These are phyloP conservation scores for Tapirus indicus DNA, from an alignment of 2,797 vertebrate genomes.

Conservation along the genomic window DNA sequence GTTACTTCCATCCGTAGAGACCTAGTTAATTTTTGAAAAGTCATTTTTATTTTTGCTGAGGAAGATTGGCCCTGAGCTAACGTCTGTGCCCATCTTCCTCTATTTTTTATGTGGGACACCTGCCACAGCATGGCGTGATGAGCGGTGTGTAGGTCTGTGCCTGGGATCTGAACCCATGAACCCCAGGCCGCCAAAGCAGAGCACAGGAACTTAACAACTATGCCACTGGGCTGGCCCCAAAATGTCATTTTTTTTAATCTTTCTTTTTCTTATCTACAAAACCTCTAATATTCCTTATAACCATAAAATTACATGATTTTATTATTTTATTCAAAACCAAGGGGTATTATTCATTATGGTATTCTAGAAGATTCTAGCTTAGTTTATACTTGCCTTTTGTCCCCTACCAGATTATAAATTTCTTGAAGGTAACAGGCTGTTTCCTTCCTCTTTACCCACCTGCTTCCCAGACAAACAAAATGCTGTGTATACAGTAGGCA, in stretches of 20 bases:
- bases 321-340: slow-evolving; percentile 31
- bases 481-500: not conserved
- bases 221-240: not conserved
- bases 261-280: slow-evolving; percentile 16
- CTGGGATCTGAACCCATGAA: too few species aligned
- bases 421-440: not conserved
- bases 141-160: too few species aligned
- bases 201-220: too few species aligned
- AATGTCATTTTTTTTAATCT: not conserved
- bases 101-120: too few species aligned
- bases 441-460: not conserved
- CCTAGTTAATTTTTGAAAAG: slow-evolving; percentile 49
- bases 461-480: slow-evolving; percentile 27
- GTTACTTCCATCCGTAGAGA: not conserved
- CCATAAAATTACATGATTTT: slow-evolving; percentile 17
- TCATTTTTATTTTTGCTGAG: not conserved
- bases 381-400: not conserved
- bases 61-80: too few species aligned
- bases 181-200: too few species aligned
- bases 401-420: not conserved
- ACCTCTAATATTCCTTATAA: not conserved
- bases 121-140: too few species aligned
- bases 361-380: slow-evolving; percentile 22
- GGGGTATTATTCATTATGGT: not conserved
- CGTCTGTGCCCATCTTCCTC: too few species aligned